A percentile compares a stretch with the other conserved stretches of the same genome.
Evolutionary conservation across 1,140 invertebrate genomes (phyloP).

Genomic region (Cecropterus lyciades): DNA sequence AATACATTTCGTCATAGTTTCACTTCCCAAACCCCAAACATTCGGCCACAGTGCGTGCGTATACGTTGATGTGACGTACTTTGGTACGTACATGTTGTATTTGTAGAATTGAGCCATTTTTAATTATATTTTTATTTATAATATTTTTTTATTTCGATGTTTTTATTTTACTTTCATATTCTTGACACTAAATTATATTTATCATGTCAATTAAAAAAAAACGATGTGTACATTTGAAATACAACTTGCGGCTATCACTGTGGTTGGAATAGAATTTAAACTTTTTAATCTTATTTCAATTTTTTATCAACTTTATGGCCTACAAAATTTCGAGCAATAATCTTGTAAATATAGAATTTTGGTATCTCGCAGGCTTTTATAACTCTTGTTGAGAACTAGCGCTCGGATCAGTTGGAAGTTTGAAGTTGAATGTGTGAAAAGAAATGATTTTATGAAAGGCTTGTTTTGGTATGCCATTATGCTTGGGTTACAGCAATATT

Average conservation of each 20-base stretch:
- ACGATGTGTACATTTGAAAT: too few relatives aligned
- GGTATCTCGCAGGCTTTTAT: constrained; percentile 23
- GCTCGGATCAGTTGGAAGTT: background rate
- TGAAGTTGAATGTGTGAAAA: background rate
- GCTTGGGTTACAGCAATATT: too few relatives aligned
- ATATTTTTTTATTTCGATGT: background rate
- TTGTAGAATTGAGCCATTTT: background rate
- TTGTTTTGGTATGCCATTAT: background rate
- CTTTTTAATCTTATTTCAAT: background rate
- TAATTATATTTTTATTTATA: background rate
- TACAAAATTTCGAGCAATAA: constrained; percentile 32
- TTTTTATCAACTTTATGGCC: constrained; percentile 22
- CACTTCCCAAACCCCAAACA: background rate
- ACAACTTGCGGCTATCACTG: background rate
- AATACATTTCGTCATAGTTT: constrained; percentile 1
- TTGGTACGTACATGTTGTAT: background rate
- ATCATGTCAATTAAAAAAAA: background rate
- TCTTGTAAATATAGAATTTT: constrained; percentile 34
- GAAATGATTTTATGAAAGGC: background rate
- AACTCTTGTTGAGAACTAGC: background rate
- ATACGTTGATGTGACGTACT: background rate
- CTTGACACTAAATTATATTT: background rate
- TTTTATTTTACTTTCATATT: too few relatives aligned
- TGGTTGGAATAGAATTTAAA: background rate
- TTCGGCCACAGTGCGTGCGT: constrained; percentile 6